Base-by-base conservation (phyloP, 2,113 vertebrate species). In the Hippocampus comes region DNA sequence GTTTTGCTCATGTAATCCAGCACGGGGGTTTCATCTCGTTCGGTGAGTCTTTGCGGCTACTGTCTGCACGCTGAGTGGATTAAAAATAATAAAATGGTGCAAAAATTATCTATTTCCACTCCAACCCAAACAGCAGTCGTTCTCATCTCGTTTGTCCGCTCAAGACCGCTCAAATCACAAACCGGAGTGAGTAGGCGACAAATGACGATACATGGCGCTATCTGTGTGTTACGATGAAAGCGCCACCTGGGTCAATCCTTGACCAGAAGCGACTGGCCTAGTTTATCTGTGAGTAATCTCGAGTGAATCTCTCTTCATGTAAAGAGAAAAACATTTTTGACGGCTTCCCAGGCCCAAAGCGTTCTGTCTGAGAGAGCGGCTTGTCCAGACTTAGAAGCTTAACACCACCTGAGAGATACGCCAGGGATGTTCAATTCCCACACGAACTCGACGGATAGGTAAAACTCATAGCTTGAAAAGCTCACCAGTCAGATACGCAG, bases 251-350 rank as follows among this genome's bases (percentile, higher is more conserved):
- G 71, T 78, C 74, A 72, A 74, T 81, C 70, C 66, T 75, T 79
- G 68, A 84, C 78, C 74, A 21, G 73, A 68, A 86, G 70, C 65
- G 73, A 68, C 57, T 79, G 83, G 48, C 82, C 76, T 63, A 81
- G 65, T 81, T 86, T 81, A 64, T 48, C 64, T 74, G 23, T 1
- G 18, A 75, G 66, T 84, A 82, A 88, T 83, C 80, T 76, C 70
- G 70, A 72, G 49, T 56, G 7, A n/a, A 56, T n/a, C 51, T 56
- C 53, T 3, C 1, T 79, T 88, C 68, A 79, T 56, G 73, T 67
- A 69, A 75, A 79, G 0, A 56, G 51, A 63, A 63, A 14, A 9
- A 18, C 51, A 49, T 48, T 57, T 79, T 68, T 76, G 42, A 57
- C 70, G 63, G 27, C 46, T 72, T 60, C 59, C 61, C 41, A 74